Conservation (phyloP, 2,113 vertebrate genomes). For the Poecile atricapillus region DNA sequence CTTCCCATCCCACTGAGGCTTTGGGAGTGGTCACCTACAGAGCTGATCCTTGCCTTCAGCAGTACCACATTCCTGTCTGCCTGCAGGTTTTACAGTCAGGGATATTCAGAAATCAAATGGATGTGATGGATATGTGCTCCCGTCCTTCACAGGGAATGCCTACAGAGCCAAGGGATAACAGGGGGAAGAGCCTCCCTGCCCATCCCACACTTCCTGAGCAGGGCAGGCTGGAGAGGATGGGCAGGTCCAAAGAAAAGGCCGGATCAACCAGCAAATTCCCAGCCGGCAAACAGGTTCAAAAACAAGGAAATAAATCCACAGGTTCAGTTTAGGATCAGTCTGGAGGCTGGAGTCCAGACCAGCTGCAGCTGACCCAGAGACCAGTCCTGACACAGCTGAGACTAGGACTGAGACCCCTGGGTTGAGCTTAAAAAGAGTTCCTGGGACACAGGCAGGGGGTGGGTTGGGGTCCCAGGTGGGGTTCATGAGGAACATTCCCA, state of each 20-base stretch:
- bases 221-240: not conserved
- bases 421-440: not conserved
- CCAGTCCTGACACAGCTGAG: not conserved
- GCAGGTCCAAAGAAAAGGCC: not conserved
- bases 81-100: not conserved
- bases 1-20: not conserved
- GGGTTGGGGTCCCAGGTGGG: not conserved
- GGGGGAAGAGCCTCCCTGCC: not conserved
- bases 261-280: not conserved
- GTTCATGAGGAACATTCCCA: not conserved
- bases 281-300: not conserved
- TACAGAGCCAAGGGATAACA: not conserved
- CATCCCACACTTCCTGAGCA: not conserved
- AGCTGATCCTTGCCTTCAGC: not conserved
- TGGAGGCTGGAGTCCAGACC: rapidly evolving
- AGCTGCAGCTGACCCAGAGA: not conserved
- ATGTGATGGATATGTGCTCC: not conserved
- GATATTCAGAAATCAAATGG: not conserved
- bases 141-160: not conserved
- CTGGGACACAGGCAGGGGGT: not conserved
- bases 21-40: not conserved
- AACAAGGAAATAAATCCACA: not conserved
- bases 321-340: not conserved
- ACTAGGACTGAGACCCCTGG: no score
- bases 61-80: not conserved